These are phyloP conservation scores for Heteropelma amictum DNA, from an alignment of 2,888 invertebrate genomes.

Conservation along the genomic window DNA sequence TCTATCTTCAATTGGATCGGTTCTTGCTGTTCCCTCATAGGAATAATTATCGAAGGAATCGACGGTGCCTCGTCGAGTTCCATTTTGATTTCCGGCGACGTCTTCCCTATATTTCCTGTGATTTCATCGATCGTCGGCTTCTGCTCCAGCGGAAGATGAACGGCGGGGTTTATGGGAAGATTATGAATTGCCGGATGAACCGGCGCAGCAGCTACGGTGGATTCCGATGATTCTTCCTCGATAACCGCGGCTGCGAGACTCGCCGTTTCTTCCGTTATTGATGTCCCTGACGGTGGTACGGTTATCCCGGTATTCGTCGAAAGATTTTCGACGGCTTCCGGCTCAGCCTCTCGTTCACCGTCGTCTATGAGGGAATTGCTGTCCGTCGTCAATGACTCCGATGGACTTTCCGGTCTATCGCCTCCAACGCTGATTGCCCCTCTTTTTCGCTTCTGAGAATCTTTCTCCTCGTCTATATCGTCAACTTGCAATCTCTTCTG, in stretches of 20 bases:
- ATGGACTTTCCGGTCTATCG: constrained; percentile 86
- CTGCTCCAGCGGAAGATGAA: constrained; percentile 72
- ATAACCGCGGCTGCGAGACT: constrained; percentile 63
- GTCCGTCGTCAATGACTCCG: constrained; percentile 90
- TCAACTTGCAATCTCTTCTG: constrained; percentile 81
- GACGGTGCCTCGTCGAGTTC: constrained; percentile 52
- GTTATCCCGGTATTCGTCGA: constrained; percentile 59
- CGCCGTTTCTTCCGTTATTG: constrained; percentile 59
- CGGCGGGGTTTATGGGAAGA: constrained; percentile 74
- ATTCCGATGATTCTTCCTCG: constrained; percentile 70
- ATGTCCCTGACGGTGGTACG: constrained; percentile 36
- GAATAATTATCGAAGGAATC: constrained; percentile 66
- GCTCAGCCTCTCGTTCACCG: constrained; percentile 77
- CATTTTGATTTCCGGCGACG: constrained; percentile 51
- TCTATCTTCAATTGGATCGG: constrained; percentile 68
- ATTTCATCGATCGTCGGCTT: constrained; percentile 69
- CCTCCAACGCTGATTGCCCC: constrained; percentile 50
- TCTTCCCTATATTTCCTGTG: neutral
- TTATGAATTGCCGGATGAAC: constrained; percentile 66
- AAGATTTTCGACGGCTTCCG: constrained; percentile 70
- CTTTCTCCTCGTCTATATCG: constrained; percentile 81
- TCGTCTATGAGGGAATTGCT: constrained; percentile 90
- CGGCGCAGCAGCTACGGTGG: constrained; percentile 67
- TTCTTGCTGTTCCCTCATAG: constrained; percentile 57
- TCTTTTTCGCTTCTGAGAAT: constrained; percentile 82